Evolutionary conservation across 2,797 vertebrate species (phyloP).

Genomic region (Cossypha dichroa): DNA sequence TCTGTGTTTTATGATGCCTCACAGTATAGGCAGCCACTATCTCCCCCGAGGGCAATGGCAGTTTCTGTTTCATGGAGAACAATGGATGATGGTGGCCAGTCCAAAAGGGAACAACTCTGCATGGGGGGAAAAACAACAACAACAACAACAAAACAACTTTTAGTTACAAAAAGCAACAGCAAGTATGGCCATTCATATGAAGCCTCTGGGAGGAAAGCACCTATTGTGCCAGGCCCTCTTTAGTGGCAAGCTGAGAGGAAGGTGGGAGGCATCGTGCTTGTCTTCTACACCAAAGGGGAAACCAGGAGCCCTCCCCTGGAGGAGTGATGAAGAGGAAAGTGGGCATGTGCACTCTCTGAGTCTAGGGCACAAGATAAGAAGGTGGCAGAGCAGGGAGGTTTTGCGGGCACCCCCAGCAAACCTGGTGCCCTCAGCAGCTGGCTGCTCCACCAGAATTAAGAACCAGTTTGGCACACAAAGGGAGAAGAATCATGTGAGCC

Average conservation of each 20-base stretch:
- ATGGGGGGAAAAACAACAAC: not conserved
- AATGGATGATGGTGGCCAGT: slow-evolving; percentile 60
- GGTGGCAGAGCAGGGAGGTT: not conserved
- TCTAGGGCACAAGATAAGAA: not conserved
- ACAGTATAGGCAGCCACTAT: slow-evolving; percentile 43
- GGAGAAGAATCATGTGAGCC: not conserved
- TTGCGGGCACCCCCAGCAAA: not conserved
- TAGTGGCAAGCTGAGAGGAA: not conserved
- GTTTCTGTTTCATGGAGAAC: slow-evolving; percentile 58
- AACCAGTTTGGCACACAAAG: not conserved
- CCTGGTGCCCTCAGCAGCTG: fast-evolving
- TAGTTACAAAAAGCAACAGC: not conserved
- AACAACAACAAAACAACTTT: not conserved
- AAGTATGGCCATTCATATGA: not conserved
- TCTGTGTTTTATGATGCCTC: slow-evolving; percentile 46
- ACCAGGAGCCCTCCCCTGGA: not conserved
- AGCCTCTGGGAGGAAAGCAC: slow-evolving; percentile 8
- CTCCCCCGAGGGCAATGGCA: not conserved
- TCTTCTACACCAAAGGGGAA: not conserved
- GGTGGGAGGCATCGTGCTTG: not conserved
- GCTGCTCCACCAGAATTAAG: not conserved
- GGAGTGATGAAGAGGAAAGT: not conserved
- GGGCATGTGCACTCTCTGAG: fast-evolving
- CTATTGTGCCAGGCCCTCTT: not conserved
- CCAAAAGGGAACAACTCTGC: slow-evolving; percentile 31